Base-by-base conservation (phyloP, 2,113 vertebrate species). In the Machaerirhynchus nigripectus region DNA sequence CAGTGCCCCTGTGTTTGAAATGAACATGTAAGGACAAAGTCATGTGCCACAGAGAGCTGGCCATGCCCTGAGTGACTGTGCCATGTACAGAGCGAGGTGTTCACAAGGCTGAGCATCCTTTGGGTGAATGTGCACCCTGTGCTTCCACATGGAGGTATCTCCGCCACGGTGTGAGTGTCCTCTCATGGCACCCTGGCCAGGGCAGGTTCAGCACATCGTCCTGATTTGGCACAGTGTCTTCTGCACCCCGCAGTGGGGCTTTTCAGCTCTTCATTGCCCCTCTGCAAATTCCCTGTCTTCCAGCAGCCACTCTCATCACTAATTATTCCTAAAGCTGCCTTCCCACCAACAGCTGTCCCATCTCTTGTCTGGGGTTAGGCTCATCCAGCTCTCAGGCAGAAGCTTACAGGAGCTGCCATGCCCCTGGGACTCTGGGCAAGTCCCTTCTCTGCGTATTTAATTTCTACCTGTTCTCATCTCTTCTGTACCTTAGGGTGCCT, bases 1-100 rank as follows among this genome's bases (percentile, higher is more conserved):
- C 33, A 67, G 75, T 27, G 84, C 50, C 39, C 75, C 42, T 59
- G 27, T 80, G 4, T 94, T 94, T 95, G 85, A 84, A 93, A 86
- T 60, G 68, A 83, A 67, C 76, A 55, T 28, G 24, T 68, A 47
- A 94, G 75, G 63, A 86, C 47, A 81, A 96, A 94, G 68, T 59
- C 70, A 16, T 42, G 59, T 33, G 59, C 68, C 56, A 27, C 44
- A 22, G 28, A 73, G 74, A n/a, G 9, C 55, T 94, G 84, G n/a
- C 39, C 1, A 0, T 42, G 65, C 49, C 76, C 19, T 49, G 57
- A 82, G 42, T 31, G n/a, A 30, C 40, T 37, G 44, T 68, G 57
- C 39, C 0, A 0, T 23, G 27, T 26, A 31, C 26, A 23, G 42
- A 50, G 47, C 35, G 30, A 74, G 44, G 71, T 18, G 35, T 22